A percentile compares a stretch with the other conserved stretches of the same genome.
Evolutionary conservation across 2,113 vertebrate genomes (phyloP).

Genomic region (Polypterus senegalus): DNA sequence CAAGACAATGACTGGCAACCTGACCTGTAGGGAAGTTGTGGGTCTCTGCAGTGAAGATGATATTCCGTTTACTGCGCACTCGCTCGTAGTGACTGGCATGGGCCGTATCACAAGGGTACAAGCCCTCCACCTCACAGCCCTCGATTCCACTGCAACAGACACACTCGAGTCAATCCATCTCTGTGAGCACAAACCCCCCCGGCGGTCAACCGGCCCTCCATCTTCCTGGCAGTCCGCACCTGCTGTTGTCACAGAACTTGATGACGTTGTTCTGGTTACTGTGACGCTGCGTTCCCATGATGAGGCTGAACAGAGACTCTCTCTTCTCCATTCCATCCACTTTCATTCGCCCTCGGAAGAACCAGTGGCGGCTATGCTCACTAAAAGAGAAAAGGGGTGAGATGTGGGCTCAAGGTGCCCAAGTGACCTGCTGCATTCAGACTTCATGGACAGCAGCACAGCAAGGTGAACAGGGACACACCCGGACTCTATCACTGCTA

Average conservation of each 20-base stretch:
- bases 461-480: too few relatives aligned
- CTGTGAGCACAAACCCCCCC: not conserved
- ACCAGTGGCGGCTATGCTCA: conserved; percentile 91
- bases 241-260: conserved; percentile 91
- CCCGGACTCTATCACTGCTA: too few relatives aligned
- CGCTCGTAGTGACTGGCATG: conserved; percentile 50
- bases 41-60: conserved; percentile 86
- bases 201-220: not conserved
- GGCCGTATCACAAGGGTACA: conserved; percentile 57
- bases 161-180: not conserved
- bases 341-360: conserved; percentile 70
- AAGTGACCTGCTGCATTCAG: too few relatives aligned
- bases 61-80: conserved; percentile 47
- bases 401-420: too few relatives aligned
- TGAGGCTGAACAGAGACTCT: conserved; percentile 65
- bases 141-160: conserved; percentile 57
- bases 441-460: too few relatives aligned
- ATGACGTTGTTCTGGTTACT: conserved; percentile 83
- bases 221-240: conserved; percentile 37
- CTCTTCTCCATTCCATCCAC: conserved; percentile 57
- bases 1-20: not conserved
- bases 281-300: conserved; percentile 71
- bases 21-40: conserved; percentile 89
- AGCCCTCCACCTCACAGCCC: conserved; percentile 50
- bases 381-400: conserved; percentile 31